Percentiles rank a stretch among this genome's conserved stretches.
Conservation (phyloP, 2,113 vertebrate species). For the Ranitomeya imitator region DNA sequence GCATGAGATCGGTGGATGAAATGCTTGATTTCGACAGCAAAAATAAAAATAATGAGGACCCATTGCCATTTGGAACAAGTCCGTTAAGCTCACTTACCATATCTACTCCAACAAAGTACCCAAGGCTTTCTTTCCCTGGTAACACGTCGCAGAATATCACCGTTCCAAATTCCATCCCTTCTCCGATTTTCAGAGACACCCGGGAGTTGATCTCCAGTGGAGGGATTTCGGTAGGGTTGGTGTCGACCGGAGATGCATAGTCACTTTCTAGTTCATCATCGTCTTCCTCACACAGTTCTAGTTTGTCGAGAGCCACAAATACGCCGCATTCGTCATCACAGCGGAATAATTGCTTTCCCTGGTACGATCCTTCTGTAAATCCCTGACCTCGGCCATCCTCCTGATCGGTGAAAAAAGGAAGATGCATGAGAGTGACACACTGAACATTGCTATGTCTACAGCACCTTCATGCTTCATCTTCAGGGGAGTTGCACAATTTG, state of each 20-base stretch:
- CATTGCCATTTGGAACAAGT: background rate
- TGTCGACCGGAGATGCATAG: constrained; percentile 79
- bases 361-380: constrained; percentile 95
- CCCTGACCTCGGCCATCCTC: constrained; percentile 96
- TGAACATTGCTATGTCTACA: background rate
- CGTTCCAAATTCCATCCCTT: constrained; percentile 90
- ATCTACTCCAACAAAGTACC: constrained; percentile 96
- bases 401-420: constrained; percentile 65
- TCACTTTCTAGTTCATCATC: constrained; percentile 86
- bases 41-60: no score
- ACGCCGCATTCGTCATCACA: constrained; percentile 97
- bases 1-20: no score
- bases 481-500: background rate
- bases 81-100: constrained; percentile 83
- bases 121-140: constrained; percentile 92
- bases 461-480: background rate
- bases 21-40: no score
- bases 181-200: constrained; percentile 90
- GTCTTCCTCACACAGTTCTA: constrained; percentile 89
- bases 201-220: constrained; percentile 94
- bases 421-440: no score
- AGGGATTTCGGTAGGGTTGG: constrained; percentile 84
- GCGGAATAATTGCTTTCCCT: constrained; percentile 93
- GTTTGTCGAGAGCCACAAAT: constrained; percentile 95
- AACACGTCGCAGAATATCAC: constrained; percentile 97